phyloP scores from a whole-genome alignment of 2,888 invertebrate species.

The Zelleria hepariella region DNA sequence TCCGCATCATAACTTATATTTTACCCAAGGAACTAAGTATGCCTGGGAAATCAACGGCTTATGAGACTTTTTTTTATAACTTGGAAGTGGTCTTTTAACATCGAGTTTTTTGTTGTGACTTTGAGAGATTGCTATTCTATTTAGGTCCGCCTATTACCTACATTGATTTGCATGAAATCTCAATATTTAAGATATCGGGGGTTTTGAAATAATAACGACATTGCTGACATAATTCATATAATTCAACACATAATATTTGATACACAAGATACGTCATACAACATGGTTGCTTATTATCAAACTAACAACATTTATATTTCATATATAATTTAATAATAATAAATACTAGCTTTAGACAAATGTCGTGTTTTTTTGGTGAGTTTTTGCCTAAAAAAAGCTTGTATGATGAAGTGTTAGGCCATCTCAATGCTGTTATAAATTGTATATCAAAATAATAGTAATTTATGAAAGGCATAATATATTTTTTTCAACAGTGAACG shows the following conservation, averaged over 20 bases:
- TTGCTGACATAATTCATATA: conserved; percentile 64
- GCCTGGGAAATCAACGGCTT: too few relatives aligned
- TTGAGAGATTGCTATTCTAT: not conserved
- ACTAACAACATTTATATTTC: conserved; percentile 24
- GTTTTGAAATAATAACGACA: conserved; percentile 23
- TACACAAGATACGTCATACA: conserved; percentile 45
- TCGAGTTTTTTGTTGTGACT: not conserved
- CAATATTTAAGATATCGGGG: not conserved
- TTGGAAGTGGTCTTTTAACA: not conserved
- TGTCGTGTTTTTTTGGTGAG: conserved; percentile 8
- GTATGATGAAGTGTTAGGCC: conserved; percentile 37
- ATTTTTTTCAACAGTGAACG: conserved; percentile 50
- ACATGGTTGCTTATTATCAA: conserved; percentile 31
- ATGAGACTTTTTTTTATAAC: too few relatives aligned
- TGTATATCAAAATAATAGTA: conserved; percentile 20
- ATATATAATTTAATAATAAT: conserved; percentile 1
- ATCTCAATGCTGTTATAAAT: conserved; percentile 12
- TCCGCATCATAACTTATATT: too few relatives aligned
- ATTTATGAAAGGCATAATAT: conserved; percentile 45
- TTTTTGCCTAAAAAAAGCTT: conserved; percentile 11
- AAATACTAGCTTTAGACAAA: not conserved
- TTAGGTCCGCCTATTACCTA: too few relatives aligned
- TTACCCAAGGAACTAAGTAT: too few relatives aligned
- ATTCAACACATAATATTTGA: conserved; percentile 54
- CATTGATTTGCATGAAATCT: too few relatives aligned